A percentile compares a stretch with the other conserved stretches of the same genome.
Evolutionary conservation across 2,113 vertebrate genomes (phyloP).

Genomic region (Anguilla rostrata): DNA sequence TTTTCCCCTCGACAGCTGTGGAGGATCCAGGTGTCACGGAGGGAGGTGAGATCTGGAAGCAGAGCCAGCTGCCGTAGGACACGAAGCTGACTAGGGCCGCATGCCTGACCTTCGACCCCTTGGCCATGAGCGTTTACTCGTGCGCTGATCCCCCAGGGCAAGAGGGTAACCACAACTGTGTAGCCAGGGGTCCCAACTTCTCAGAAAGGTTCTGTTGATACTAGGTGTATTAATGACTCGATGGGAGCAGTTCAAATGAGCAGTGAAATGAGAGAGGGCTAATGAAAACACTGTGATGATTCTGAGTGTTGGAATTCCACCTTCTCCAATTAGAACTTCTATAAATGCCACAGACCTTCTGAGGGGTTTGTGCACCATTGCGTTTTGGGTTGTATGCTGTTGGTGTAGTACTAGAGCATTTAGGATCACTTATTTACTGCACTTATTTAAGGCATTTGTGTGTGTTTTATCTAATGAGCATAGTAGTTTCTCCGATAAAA

Average conservation of each 20-base stretch:
- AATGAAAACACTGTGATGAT: not conserved
- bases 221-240: constrained; percentile 38
- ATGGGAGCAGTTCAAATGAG: constrained; percentile 22
- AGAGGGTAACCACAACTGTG: constrained; percentile 13
- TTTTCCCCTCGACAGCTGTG: not conserved
- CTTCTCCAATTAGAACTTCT: not conserved
- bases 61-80: constrained; percentile 20
- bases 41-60: constrained; percentile 6
- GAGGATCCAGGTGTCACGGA: not conserved
- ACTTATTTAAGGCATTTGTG: not conserved
- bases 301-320: constrained; percentile 9
- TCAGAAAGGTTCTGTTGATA: constrained; percentile 7
- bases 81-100: not conserved
- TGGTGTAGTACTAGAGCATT: not conserved
- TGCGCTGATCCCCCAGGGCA: not conserved
- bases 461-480: not conserved
- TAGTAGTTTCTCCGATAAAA: not conserved
- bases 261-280: constrained; percentile 16
- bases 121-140: constrained; percentile 25
- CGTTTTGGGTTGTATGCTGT: not conserved
- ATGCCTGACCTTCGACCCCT: constrained; percentile 33
- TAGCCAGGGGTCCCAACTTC: not conserved
- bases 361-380: not conserved
- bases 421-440: not conserved
- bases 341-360: not conserved